These are phyloP conservation scores for Drosophila affinis DNA, from an alignment of 2,888 invertebrate genomes.

Conservation along the genomic window DNA sequence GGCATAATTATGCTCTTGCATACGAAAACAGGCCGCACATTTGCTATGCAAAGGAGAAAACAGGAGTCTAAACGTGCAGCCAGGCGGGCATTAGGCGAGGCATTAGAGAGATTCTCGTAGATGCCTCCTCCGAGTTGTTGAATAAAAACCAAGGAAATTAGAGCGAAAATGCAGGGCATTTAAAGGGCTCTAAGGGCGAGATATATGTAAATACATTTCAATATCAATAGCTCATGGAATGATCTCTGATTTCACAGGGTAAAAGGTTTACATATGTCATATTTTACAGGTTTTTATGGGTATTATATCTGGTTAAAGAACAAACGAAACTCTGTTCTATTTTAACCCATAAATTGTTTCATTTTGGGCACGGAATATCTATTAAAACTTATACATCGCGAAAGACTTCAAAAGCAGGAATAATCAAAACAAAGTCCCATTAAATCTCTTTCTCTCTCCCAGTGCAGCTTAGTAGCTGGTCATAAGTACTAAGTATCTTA, in stretches of 20 bases:
- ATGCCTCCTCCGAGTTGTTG: not conserved
- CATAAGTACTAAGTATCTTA: not conserved
- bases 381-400: too few relatives aligned
- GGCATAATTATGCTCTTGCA: constrained; percentile 32
- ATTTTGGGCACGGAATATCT: not conserved
- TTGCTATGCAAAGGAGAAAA: constrained; percentile 22
- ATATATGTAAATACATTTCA: too few relatives aligned
- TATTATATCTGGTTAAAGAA: not conserved
- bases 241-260: too few relatives aligned
- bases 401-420: too few relatives aligned
- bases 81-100: not conserved
- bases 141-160: too few relatives aligned
- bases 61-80: not conserved
- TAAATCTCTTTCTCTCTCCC: not conserved
- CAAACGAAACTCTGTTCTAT: not conserved
- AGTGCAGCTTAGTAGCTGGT: not conserved
- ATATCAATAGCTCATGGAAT: too few relatives aligned
- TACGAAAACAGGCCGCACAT: constrained; percentile 18
- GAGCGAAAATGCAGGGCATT: not conserved
- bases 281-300: too few relatives aligned
- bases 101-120: constrained; percentile 4
- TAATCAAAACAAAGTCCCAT: too few relatives aligned
- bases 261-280: too few relatives aligned
- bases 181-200: too few relatives aligned
- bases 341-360: not conserved